Conservation (phyloP, 37 sponge, comb jelly and placozoan species). For the Axinella damicornis region DNA sequence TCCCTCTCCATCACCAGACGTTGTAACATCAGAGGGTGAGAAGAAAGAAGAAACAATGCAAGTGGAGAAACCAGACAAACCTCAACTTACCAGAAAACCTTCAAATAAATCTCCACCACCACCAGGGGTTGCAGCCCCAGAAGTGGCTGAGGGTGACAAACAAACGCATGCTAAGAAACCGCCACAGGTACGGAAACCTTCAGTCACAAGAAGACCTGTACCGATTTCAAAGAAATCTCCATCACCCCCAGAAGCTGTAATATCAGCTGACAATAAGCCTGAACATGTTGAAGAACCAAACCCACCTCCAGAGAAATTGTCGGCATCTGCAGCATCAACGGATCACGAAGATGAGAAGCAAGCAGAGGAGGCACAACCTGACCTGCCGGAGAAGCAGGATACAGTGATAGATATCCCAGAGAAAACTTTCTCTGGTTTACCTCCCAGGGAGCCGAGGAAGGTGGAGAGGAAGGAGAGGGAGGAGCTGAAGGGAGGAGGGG, state of each 20-base stretch:
- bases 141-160: not conserved
- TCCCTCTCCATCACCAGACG: no score
- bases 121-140: not conserved
- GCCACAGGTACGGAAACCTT: no score
- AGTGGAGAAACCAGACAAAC: constrained; percentile 15
- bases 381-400: no score
- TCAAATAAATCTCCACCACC: constrained; percentile 17
- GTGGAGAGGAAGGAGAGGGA: no score
- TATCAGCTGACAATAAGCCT: no score
- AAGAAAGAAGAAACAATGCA: not conserved
- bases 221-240: not conserved
- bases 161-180: not conserved
- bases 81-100: not conserved
- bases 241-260: not conserved
- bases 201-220: not conserved
- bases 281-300: not conserved
- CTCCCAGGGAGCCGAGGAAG: no score
- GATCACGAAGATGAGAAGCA: no score
- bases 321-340: no score
- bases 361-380: no score
- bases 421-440: no score
- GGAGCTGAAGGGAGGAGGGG: no score
- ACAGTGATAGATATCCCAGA: no score
- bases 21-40: not conserved
- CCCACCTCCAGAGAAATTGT: not conserved